A percentile compares a stretch with the other conserved stretches of the same genome.
Conservation (phyloP, 2,797 vertebrate species). For the Amphiprion clarkii region DNA sequence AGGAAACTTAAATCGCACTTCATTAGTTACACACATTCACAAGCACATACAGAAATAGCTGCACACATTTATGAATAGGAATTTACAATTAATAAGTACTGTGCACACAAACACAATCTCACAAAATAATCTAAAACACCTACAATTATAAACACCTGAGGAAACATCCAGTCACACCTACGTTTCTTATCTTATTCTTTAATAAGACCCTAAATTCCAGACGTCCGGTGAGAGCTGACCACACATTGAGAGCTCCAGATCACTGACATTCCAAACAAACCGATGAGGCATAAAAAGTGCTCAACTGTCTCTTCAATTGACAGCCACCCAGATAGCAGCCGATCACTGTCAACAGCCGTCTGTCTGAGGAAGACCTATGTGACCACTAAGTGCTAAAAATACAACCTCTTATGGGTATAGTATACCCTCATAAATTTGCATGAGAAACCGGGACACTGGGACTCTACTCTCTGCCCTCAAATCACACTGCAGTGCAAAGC, state of each 20-base stretch:
- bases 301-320: conserved; percentile 64
- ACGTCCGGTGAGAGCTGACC: conserved; percentile 40
- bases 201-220: conserved; percentile 42
- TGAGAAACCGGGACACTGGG: conserved; percentile 1
- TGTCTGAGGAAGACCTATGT: conserved; percentile 53
- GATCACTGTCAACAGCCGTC: conserved; percentile 62
- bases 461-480: conserved; percentile 26
- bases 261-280: conserved; percentile 66
- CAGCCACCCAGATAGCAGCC: conserved; percentile 69
- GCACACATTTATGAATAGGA: neutral
- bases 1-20: conserved; percentile 2
- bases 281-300: conserved; percentile 49
- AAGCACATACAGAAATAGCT: neutral
- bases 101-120: neutral
- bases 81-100: neutral
- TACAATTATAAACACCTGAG: neutral
- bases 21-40: conserved; percentile 3
- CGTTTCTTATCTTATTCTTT: conserved; percentile 42
- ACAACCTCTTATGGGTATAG: conserved; percentile 41
- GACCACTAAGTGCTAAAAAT: conserved; percentile 68
- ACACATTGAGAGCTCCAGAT: conserved; percentile 55
- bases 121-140: neutral
- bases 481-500: conserved; percentile 12
- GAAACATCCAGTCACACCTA: neutral
- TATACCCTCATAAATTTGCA: conserved; percentile 62